Evolutionary conservation across 2,888 invertebrate genomes (phyloP), one percentile per base, ranked within the genome.

Genomic region (Litoditis marina): DNA sequence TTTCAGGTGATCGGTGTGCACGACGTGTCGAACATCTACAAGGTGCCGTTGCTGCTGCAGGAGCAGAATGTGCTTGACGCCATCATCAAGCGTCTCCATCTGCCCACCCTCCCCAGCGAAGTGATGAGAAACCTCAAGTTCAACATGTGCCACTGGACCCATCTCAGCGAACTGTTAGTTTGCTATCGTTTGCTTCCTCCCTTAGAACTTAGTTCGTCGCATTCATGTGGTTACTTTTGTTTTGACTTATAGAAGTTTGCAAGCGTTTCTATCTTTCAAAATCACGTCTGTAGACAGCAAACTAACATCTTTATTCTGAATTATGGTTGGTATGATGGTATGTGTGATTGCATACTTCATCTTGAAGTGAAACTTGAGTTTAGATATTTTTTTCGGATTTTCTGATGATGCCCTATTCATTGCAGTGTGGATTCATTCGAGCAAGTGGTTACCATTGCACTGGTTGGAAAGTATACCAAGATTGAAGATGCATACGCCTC

Each of bases 11-110:
- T 94, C 76, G 92, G 92, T 80, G 90, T 96, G 76, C 94, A 92
- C 74, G 96, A 98, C 85, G 88, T 95, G 47, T 88, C 89, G 52
- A 94, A 94, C 1, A 92, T 98, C 63, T 98, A 98, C 84, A 90
- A 92, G 84, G 96, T 98, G 0, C 98, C 98, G 0, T 84, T 96
- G 59, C 85, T 95, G 66, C 90, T 98, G 88, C 92, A 94, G 82
- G 88, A 89, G 31, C 92, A 78, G 39, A 71, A 71, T 25, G 77
- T 78, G 22, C 63, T 81, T 28, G 68, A 70, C 36, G 64, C 67
- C 0, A 67, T 71, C 32, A 63, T 34, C 13, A 53, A 59, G 28
- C 65, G 78, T 54, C 61, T 76, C 16, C 66, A 63, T 30, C 55
- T 76, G 19, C 28, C 62, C 1, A 49, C 60, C 25, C 31, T 68